Conservation (phyloP, 2,888 invertebrate genomes). For the Cyclophora punctaria region DNA sequence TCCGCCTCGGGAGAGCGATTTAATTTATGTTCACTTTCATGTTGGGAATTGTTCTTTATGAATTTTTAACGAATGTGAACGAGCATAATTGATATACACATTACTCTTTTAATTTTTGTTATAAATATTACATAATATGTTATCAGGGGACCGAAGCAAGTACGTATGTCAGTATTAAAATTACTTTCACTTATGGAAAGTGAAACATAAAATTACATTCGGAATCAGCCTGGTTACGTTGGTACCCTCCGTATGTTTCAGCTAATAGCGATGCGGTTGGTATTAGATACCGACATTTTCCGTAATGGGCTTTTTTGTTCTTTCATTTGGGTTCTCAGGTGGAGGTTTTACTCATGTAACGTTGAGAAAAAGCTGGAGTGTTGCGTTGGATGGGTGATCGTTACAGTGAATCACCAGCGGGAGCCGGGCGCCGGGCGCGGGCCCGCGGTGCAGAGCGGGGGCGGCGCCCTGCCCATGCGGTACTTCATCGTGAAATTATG, state of each 20-base stretch:
- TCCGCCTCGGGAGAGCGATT: slow-evolving; percentile 45
- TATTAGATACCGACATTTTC: slow-evolving; percentile 21
- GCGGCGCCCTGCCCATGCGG: slow-evolving; percentile 44
- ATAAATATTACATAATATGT: too few species aligned
- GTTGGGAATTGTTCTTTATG: slow-evolving; percentile 35
- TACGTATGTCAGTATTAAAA: too few species aligned
- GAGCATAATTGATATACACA: slow-evolving; percentile 1
- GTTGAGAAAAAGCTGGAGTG: slow-evolving; percentile 28
- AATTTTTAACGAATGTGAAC: slow-evolving; percentile 24
- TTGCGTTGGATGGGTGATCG: slow-evolving; percentile 38
- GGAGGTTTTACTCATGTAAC: slow-evolving; percentile 29
- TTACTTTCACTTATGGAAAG: too few species aligned
- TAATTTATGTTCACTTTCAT: slow-evolving; percentile 61
- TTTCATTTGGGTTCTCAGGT: slow-evolving; percentile 39
- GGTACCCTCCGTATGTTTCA: too few species aligned
- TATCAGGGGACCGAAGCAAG: too few species aligned
- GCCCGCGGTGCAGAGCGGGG: slow-evolving; percentile 12
- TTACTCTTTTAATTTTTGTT: too few species aligned
- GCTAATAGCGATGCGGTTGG: not conserved
- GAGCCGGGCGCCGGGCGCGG: slow-evolving; percentile 48
- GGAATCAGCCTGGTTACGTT: too few species aligned
- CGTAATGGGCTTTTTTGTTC: slow-evolving; percentile 45
- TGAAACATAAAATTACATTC: too few species aligned
- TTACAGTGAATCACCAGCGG: slow-evolving; percentile 58
- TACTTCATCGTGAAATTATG: slow-evolving; percentile 67